Conservation (phyloP, 1,140 invertebrate genomes). For the Oncopodura yosiiana region DNA sequence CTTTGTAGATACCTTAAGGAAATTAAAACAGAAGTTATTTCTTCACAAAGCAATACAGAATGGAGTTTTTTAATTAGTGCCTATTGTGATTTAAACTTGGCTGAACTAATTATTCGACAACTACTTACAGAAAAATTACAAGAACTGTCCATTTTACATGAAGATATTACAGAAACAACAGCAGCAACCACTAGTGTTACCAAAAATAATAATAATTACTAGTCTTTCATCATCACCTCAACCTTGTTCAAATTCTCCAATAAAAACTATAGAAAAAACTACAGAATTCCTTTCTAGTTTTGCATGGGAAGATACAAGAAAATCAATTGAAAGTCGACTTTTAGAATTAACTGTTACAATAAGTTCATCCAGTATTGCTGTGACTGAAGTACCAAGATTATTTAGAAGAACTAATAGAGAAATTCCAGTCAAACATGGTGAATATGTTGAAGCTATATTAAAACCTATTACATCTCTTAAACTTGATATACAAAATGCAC, state of each 20-base stretch:
- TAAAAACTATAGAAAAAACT: slow-evolving; percentile 8
- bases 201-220: neutral
- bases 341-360: slow-evolving; percentile 29
- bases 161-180: neutral
- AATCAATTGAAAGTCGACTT: slow-evolving; percentile 22
- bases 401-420: slow-evolving; percentile 88
- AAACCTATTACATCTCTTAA: slow-evolving; percentile 44
- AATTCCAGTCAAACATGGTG: slow-evolving; percentile 62
- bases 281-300: slow-evolving; percentile 21
- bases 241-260: too few relatives aligned
- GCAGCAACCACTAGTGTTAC: neutral
- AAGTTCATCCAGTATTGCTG: slow-evolving; percentile 43
- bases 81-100: slow-evolving; percentile 31
- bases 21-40: slow-evolving; percentile 14
- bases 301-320: slow-evolving; percentile 17
- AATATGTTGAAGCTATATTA: slow-evolving; percentile 62
- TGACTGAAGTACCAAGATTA: slow-evolving; percentile 81
- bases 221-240: too few relatives aligned
- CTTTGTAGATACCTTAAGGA: slow-evolving; percentile 26
- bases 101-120: slow-evolving; percentile 32
- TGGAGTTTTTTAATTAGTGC: slow-evolving; percentile 16
- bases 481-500: slow-evolving; percentile 52
- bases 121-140: slow-evolving; percentile 28
- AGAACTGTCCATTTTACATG: neutral
- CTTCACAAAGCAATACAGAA: slow-evolving; percentile 3